Evolutionary conservation across 1,140 invertebrate genomes (phyloP), one percentile per base, ranked within the genome.

Genomic region (Solen grandis): DNA sequence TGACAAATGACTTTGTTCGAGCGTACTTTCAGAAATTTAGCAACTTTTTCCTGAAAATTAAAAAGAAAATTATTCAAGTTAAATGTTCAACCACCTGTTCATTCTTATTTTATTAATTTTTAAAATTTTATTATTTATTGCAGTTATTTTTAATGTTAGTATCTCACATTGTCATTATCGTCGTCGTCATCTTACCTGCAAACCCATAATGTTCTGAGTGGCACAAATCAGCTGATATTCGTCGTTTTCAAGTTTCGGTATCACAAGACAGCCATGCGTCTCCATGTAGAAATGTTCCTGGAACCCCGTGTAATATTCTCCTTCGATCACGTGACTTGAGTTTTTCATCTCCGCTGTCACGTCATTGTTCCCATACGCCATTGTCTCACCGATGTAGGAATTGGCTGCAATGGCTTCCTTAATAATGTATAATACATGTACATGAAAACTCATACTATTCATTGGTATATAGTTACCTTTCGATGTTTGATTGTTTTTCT

Each of bases 241-340:
- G n/a, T 50, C 22, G 29, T 69, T 46, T 55, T 78, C 75, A 41
- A 60, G 22, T 27, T 33, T 65, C 10, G 63, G 52, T 19, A 36
- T 25, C 8, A 36, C 63, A 5, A 60, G 10, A 8, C 14, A 36
- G 0, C 63, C 63, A 13, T 46, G 22, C 4, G 75, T 31, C 54
- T 78, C 75, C 29, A 78, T 55, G 75, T 78, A 78, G 19, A 78
- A 59, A 69, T 78, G 75, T 33, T 78, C 75, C 75, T 78, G 65
- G 14, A 66, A 65, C 5, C 75, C 75, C 16, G 52, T 78, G 19
- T 33, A 14, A 38, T 59, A 59, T 59, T 68, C 75, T 27, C 75
- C 75, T 38, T 55, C 22, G 54, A 78, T 57, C 25, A 46, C 31
- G 22, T 31, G 16, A 0, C 59, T 22, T n/a, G 54, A 22, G 41